A percentile compares a stretch with the other conserved stretches of the same genome.
phyloP scores from a whole-genome alignment of 2,113 vertebrate species.

The Sitta europaea region DNA sequence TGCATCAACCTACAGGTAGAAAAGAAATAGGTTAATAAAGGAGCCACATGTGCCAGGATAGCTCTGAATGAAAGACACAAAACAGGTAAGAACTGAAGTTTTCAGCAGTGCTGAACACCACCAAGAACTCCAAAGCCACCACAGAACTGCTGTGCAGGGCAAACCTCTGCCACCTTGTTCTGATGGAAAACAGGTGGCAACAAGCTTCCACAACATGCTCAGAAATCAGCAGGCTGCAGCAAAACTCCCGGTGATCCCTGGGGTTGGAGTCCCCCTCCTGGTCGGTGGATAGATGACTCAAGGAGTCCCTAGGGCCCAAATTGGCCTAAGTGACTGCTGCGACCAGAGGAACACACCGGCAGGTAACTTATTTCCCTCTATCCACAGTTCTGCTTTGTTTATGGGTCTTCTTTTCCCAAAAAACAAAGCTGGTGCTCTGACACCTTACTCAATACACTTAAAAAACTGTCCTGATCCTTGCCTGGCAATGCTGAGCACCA shows the following conservation, averaged over 20 bases:
- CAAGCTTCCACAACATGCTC: background rate
- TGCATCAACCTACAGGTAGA: slow-evolving; percentile 76
- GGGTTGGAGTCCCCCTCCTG: background rate
- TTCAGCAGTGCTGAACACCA: background rate
- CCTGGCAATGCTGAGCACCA: background rate
- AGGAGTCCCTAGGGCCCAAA: background rate
- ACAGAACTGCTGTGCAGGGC: background rate
- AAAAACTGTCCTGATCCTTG: background rate
- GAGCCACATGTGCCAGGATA: background rate
- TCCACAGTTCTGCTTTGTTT: background rate
- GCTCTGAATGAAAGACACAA: background rate
- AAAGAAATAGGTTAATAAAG: background rate
- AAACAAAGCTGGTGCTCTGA: background rate
- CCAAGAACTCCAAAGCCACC: background rate
- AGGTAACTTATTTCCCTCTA: background rate
- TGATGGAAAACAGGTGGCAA: background rate
- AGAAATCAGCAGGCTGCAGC: background rate
- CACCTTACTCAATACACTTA: background rate
- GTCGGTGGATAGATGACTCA: background rate
- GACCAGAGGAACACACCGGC: background rate
- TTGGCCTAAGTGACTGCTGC: background rate
- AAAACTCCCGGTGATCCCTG: background rate
- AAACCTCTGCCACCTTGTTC: background rate
- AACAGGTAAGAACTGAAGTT: background rate
- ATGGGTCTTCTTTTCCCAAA: background rate